phyloP scores from a whole-genome alignment of 2,113 vertebrate genomes.

The Micromys minutus region DNA sequence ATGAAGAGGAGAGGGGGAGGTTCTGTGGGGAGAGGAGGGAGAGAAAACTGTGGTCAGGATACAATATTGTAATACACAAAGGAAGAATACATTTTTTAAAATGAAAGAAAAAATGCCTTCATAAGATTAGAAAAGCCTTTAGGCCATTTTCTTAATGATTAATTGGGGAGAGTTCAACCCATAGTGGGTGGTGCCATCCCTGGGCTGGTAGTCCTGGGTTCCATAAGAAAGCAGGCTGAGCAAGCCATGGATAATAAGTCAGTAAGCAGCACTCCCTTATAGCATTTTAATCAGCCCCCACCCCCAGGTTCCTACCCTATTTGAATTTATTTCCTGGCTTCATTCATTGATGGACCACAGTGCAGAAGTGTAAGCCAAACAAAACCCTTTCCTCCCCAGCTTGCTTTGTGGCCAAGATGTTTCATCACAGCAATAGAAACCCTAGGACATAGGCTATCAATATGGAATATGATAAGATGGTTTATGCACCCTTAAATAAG shows the following conservation, averaged over 20 bases:
- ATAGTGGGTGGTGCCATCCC: too few species aligned
- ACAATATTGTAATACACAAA: background rate
- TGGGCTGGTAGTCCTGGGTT: too few species aligned
- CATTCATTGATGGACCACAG: background rate
- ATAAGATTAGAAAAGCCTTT: background rate
- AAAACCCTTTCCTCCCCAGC: background rate
- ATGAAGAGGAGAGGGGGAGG: background rate
- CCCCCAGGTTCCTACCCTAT: background rate
- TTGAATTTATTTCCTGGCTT: background rate
- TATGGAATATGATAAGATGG: background rate
- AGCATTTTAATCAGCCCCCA: background rate
- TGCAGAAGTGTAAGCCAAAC: background rate
- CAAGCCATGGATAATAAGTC: background rate
- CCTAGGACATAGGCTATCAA: background rate
- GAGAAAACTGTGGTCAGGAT: background rate
- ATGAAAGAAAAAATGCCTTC: background rate
- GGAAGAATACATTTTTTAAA: background rate
- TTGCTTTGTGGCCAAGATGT: background rate
- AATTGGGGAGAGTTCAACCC: background rate
- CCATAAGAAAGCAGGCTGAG: background rate
- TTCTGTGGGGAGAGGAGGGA: background rate
- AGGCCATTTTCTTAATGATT: background rate
- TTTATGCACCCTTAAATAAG: background rate
- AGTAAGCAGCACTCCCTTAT: background rate
- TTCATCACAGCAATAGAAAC: background rate